phyloP scores from a whole-genome alignment of 2,888 invertebrate genomes.

The Cyclophora punctaria region DNA sequence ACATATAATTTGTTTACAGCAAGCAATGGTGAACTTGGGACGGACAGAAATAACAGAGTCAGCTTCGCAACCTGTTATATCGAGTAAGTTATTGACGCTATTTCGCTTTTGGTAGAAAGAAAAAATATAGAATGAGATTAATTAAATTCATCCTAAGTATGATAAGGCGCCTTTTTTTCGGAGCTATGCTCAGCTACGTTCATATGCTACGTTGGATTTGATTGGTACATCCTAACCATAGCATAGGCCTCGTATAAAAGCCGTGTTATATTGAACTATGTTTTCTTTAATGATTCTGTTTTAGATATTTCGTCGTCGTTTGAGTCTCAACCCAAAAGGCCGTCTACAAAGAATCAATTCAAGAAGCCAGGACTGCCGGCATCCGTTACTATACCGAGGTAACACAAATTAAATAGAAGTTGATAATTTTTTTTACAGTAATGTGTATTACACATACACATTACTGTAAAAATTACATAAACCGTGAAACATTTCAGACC shows the following conservation, averaged over 20 bases:
- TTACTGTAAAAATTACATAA: no score
- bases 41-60: slow-evolving; percentile 65
- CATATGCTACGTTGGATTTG: not conserved
- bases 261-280: no score
- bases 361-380: slow-evolving; percentile 58
- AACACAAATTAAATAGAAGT: slow-evolving; percentile 6
- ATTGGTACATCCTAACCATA: not conserved
- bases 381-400: slow-evolving; percentile 54
- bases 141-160: no score
- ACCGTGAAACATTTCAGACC: slow-evolving; percentile 75
- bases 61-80: slow-evolving; percentile 62
- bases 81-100: slow-evolving; percentile 39
- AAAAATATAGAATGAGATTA: no score
- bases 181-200: no score
- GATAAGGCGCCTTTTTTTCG: not conserved
- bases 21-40: slow-evolving; percentile 42
- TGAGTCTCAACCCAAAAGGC: slow-evolving; percentile 56
- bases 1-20: slow-evolving; percentile 26
- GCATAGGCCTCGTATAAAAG: not conserved
- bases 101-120: not conserved
- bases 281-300: slow-evolving; percentile 12
- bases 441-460: no score
- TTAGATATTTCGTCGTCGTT: slow-evolving; percentile 56
- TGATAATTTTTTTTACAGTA: slow-evolving; percentile 1
- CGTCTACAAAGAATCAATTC: slow-evolving; percentile 57